phyloP scores from a whole-genome alignment of 2,888 invertebrate species.

The Hoplodrina ambigua region DNA sequence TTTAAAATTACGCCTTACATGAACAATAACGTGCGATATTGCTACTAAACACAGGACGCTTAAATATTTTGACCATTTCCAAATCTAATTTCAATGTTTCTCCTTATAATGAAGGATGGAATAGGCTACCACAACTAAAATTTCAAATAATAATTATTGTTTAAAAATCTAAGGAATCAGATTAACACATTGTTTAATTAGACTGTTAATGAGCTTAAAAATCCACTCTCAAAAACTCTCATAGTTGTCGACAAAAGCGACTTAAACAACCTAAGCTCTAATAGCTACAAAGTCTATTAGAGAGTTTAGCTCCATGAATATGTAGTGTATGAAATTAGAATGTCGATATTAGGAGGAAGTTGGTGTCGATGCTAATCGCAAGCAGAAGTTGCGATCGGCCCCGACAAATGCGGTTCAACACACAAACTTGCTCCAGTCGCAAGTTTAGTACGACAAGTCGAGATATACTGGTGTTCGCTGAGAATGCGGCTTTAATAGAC shows the following conservation, averaged over 20 bases:
- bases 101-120: too few relatives aligned
- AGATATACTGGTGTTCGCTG: slow-evolving; percentile 30
- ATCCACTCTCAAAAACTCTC: not conserved
- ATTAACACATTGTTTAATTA: too few relatives aligned
- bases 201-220: too few relatives aligned
- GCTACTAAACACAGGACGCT: too few relatives aligned
- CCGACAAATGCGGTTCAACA: slow-evolving; percentile 85
- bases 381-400: slow-evolving; percentile 76
- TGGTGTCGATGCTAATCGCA: slow-evolving; percentile 83
- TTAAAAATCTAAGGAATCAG: too few relatives aligned
- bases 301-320: slow-evolving; percentile 35
- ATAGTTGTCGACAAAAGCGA: too few relatives aligned
- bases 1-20: too few relatives aligned
- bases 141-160: too few relatives aligned
- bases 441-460: slow-evolving; percentile 56
- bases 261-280: slow-evolving; percentile 8
- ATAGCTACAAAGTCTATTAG: slow-evolving; percentile 17
- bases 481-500: slow-evolving; percentile 38
- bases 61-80: too few relatives aligned
- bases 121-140: too few relatives aligned
- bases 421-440: slow-evolving; percentile 76
- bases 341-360: slow-evolving; percentile 70
- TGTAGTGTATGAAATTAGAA: slow-evolving; percentile 62
- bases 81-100: too few relatives aligned
- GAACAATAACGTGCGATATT: too few relatives aligned